Percentiles rank a stretch among this genome's conserved stretches.
Conservation (phyloP, 2,888 invertebrate species). For the Molorchus minor region DNA sequence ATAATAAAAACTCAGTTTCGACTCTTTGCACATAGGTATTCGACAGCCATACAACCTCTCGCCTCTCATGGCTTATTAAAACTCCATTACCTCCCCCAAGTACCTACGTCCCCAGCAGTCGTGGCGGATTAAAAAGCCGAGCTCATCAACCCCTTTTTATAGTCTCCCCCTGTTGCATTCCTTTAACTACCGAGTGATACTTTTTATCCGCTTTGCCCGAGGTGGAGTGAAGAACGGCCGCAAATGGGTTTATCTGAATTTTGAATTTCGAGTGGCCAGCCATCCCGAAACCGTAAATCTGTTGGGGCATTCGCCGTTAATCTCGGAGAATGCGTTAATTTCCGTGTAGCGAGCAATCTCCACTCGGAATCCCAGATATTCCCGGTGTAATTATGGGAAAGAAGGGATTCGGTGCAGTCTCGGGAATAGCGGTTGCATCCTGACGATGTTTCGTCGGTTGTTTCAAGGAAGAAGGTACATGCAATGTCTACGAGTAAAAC, state of each 20-base stretch:
- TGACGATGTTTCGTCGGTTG: too few relatives aligned
- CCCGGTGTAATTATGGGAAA: constrained; percentile 50
- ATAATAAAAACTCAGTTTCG: too few relatives aligned
- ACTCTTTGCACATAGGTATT: too few relatives aligned
- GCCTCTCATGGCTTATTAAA: too few relatives aligned
- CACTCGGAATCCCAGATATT: constrained; percentile 54
- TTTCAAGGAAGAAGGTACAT: too few relatives aligned
- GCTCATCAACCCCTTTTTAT: background rate
- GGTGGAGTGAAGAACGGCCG: constrained; percentile 1
- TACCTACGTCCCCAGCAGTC: too few relatives aligned
- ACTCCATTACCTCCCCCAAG: too few relatives aligned
- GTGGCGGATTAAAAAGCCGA: too few relatives aligned
- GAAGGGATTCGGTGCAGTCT: constrained; percentile 10
- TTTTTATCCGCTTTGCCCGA: constrained; percentile 10
- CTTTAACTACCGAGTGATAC: background rate
- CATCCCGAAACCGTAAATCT: constrained; percentile 25
- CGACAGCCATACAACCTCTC: too few relatives aligned
- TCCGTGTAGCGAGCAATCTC: constrained; percentile 54
- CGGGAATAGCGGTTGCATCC: background rate
- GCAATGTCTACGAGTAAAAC: too few relatives aligned
- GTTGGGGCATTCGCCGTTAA: constrained; percentile 45
- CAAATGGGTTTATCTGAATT: constrained; percentile 12
- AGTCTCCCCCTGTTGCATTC: background rate
- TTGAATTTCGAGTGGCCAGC: constrained; percentile 28
- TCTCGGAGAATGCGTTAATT: constrained; percentile 54